Conservation (phyloP, 2,113 vertebrate genomes). For the Hepsetus odoe region DNA sequence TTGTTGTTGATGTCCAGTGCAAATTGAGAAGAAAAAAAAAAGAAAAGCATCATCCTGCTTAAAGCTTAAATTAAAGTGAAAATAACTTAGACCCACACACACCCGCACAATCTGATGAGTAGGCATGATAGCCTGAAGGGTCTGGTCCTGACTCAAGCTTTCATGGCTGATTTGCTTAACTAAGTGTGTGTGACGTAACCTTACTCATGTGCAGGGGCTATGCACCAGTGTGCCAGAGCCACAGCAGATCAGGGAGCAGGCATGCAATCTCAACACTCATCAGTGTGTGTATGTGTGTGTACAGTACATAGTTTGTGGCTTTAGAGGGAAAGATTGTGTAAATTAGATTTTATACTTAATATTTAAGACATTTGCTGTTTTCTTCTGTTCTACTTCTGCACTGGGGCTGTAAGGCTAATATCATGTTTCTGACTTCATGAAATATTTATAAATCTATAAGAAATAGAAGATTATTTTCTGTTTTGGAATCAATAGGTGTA, state of each 20-base stretch:
- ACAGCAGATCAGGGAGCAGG: conserved; percentile 16
- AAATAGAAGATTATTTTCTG: too few relatives aligned
- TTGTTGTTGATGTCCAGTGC: background rate
- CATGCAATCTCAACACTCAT: background rate
- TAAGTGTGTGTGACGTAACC: conserved; percentile 21
- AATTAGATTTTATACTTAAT: too few relatives aligned
- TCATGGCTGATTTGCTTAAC: conserved; percentile 17
- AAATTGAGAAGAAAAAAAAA: too few relatives aligned
- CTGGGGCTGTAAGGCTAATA: too few relatives aligned
- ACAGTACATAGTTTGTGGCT: background rate
- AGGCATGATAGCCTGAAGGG: background rate
- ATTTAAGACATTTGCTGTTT: too few relatives aligned
- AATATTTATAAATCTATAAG: too few relatives aligned
- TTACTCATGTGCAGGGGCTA: conserved; percentile 8
- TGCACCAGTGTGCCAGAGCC: conserved; percentile 6
- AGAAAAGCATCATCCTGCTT: conserved; percentile 2
- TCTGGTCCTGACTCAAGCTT: conserved; percentile 12
- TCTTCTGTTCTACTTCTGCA: too few relatives aligned
- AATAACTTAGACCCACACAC: conserved; percentile 5
- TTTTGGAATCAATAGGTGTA: too few relatives aligned
- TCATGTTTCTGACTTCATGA: too few relatives aligned
- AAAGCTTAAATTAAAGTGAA: conserved; percentile 8
- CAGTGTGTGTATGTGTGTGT: background rate
- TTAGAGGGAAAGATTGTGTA: background rate
- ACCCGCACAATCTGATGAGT: conserved; percentile 9